Base-by-base conservation (phyloP, 1,140 invertebrate genomes). In the Habropoda laboriosa region DNA sequence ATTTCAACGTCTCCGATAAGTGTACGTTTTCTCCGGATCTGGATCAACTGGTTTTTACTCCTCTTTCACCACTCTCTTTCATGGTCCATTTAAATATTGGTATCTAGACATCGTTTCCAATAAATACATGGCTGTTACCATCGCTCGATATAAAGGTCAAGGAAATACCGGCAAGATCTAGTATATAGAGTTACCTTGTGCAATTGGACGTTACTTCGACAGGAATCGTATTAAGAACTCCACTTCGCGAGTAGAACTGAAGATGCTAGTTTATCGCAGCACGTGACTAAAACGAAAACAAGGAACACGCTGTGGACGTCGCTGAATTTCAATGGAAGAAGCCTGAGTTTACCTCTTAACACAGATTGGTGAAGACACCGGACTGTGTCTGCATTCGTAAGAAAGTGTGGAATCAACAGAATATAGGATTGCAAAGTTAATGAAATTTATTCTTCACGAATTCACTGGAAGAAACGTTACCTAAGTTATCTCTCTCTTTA, bases 131-230 rank as follows among this genome's bases (percentile, higher is more conserved):
- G 7, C 13, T 40, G 12, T 5, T 40, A 42, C 16, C 21, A 13
- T 40, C n/a, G 16, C 24, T 27, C 61, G 24, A 27, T 42, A 35
- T 47, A 27, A 60, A 73, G 32, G 70, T 73, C 30, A 49, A 73
- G 57, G 70, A 61, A 61, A 73, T 18, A 18, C 18, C 16, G 57
- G 10, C 40, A 18, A 66, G 21, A 49, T 67, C 45, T 5, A 49
- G 30, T 21, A 6, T 32, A 32, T n/a, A 32, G 27, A 66, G 12
- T 32, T 66, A 21, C 40, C 42, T 66, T 49, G n/a, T 24, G 38
- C 63, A 66, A 24, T 47, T 47, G 10, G 21, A 13, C 16, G 35
- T n/a, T 42, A 21, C 35, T 42, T 57, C 32, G 30, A 18, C 58
- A 74, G 16, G 1, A 51, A 51, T 35, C 35, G 3, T 30, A 49